These are phyloP conservation scores for Fregetta grallaria DNA, from an alignment of 2,113 vertebrate species.

Conservation along the genomic window DNA sequence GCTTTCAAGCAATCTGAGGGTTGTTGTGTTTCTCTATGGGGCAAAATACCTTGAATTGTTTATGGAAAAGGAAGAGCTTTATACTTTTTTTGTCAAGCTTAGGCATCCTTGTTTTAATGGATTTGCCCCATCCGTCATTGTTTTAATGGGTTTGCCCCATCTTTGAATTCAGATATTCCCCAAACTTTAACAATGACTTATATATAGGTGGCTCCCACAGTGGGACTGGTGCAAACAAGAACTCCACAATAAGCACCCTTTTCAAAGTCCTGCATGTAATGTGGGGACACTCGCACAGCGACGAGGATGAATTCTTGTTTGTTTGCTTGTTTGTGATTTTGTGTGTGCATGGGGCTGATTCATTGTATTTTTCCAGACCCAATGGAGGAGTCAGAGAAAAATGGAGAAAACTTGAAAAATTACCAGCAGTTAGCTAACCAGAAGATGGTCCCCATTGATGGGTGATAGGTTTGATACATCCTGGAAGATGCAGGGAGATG, in stretches of 20 bases:
- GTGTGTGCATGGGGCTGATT: neutral
- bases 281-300: fast-evolving
- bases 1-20: neutral
- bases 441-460: neutral
- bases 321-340: neutral
- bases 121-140: neutral
- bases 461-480: neutral
- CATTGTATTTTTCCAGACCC: neutral
- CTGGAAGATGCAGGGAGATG: neutral
- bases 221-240: neutral
- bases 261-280: neutral
- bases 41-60: neutral
- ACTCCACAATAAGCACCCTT: neutral
- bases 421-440: neutral
- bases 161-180: neutral
- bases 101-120: neutral
- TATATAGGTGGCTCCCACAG: neutral
- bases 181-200: neutral
- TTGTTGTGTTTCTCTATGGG: neutral
- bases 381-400: neutral
- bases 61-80: neutral
- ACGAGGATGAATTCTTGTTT: neutral
- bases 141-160: neutral
- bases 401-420: neutral
- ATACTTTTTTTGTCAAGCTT: neutral